Evolutionary conservation across 1,140 invertebrate genomes (phyloP).

Genomic region (Drosophila melanogaster): Release_6_plus_ISO1_MT NC_004354.4:5399001-5399500

Average conservation of each 20-base stretch:
- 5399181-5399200: slow-evolving; percentile 58
- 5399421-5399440: slow-evolving; percentile 38
- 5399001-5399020: background rate
- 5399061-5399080: slow-evolving; percentile 38
- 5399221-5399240: background rate
- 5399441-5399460: slow-evolving; percentile 34
- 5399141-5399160: slow-evolving; percentile 12
- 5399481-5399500: slow-evolving; percentile 45
- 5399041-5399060: slow-evolving; percentile 31
- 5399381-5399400: slow-evolving; percentile 27
- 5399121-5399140: slow-evolving; percentile 12
- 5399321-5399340: slow-evolving; percentile 5
- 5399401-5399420: slow-evolving; percentile 34
- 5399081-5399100: slow-evolving; percentile 47
- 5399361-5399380: slow-evolving; percentile 12
- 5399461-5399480: slow-evolving; percentile 21
- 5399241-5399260: background rate
- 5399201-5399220: slow-evolving; percentile 27
- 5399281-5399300: background rate
- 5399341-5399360: slow-evolving; percentile 1
- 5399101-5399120: slow-evolving; percentile 21
- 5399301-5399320: background rate
- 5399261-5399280: background rate
- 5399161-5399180: slow-evolving; percentile 71
- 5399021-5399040: background rate